Base-by-base conservation (phyloP, 2,797 vertebrate species). In the Phyllotis vaccarum region DNA sequence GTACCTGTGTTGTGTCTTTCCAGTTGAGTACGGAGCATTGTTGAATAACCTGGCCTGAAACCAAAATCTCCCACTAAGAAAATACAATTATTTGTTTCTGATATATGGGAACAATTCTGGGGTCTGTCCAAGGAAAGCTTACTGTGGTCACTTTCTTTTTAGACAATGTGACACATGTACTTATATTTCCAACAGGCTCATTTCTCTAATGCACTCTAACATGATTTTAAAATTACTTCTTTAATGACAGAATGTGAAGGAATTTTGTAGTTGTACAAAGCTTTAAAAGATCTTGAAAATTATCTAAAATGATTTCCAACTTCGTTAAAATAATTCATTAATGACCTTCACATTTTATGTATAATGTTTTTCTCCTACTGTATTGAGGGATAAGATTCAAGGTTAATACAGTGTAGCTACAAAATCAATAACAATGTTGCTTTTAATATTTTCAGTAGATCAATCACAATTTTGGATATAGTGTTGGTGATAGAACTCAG, bases 231-330 rank as follows among this genome's bases (percentile, higher is more conserved):
- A 74, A 76, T 70, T 79, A 68, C 46, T 27, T 62, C 13, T 12
- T 78, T 46, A 54, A 54, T 90, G 54, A 24, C 49, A 92, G 92
- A 43, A 91, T 76, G 68, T 70, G 31, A 54, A 78, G 37, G 52
- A 31, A 34, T 93, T 94, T 75, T 94, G 49, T 31, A 86, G 52
- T 22, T 85, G 21, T 8, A 86, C 40, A 76, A 54, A 68, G 46
- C 60, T 93, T 85, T 82, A 58, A 93, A 93, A 21, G 66, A 76
- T 87, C 13, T 85, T 93, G 68, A 34, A 22, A 58, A 94, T 49
- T 37, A 21, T 90, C n/a, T 74, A 89, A 83, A 86, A 66, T 62
- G 40, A 86, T 89, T 93, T 85, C 46, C 93, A 85, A 46, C 31
- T 54, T 19, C 79, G 49, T 72, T 91, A 62, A 72, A 46, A 49